Conservation (phyloP, 2,797 vertebrate genomes). For the Sebastes cheni region DNA sequence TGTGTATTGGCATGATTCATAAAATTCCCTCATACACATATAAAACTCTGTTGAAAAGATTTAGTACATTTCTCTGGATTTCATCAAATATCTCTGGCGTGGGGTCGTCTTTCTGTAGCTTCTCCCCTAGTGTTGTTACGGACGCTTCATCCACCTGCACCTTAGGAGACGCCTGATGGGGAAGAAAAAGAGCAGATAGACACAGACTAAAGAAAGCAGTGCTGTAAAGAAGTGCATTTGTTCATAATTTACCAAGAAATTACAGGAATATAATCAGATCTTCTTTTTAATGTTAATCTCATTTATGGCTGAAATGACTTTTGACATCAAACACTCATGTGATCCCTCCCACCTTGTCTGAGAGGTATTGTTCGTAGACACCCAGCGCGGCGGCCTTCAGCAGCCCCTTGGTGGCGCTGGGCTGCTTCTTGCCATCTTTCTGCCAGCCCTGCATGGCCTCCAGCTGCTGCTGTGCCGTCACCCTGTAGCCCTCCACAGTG, state of each 20-base stretch:
- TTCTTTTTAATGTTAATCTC: not conserved
- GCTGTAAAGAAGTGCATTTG: too few relatives aligned
- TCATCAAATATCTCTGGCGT: conserved; percentile 99
- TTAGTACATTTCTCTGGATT: conserved; percentile 92
- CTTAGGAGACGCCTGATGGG: conserved; percentile 91
- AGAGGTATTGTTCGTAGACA: conserved; percentile 98
- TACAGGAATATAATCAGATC: not conserved
- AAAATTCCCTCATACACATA: not conserved
- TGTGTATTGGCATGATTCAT: not conserved
- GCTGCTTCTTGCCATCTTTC: conserved; percentile 92
- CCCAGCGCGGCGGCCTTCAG: conserved; percentile 94
- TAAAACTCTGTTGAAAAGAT: not conserved
- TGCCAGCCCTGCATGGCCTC: conserved; percentile 90
- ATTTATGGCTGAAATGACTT: not conserved
- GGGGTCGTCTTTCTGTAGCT: conserved; percentile 93
- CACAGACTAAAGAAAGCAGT: not conserved
- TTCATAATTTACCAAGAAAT: not conserved
- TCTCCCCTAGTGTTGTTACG: conserved; percentile 89
- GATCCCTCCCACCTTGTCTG: conserved; percentile 89
- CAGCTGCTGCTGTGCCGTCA: conserved; percentile 97
- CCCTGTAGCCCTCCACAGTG: conserved; percentile 98
- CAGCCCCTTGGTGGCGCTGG: conserved; percentile 93
- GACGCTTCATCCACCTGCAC: conserved; percentile 92
- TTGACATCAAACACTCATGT: not conserved
- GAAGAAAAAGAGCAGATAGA: not conserved